A percentile compares a stretch with the other conserved stretches of the same genome.
These are phyloP conservation scores for Panthera uncia DNA, from an alignment of 2,113 vertebrate species.

Conservation along the genomic window DNA sequence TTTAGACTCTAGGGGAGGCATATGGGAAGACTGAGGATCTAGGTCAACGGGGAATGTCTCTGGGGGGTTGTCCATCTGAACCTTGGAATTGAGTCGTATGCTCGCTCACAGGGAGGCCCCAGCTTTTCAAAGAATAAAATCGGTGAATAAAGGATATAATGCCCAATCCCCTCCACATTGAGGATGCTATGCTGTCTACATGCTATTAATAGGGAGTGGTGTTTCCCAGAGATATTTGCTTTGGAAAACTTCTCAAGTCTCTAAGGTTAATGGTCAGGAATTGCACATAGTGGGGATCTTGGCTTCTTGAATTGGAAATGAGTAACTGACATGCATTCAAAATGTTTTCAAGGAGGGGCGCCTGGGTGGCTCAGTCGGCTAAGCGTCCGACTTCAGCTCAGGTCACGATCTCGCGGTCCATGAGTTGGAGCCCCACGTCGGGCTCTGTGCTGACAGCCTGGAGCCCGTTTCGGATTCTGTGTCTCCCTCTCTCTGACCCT, in stretches of 20 bases:
- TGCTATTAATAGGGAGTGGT: not conserved
- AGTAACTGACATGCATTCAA: not conserved
- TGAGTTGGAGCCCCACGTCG: no score
- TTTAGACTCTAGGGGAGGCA: not conserved
- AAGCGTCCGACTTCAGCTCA: no score
- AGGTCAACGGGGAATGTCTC: no score
- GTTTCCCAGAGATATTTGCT: not conserved
- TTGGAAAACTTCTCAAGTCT: not conserved
- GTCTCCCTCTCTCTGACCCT: no score
- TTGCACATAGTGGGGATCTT: not conserved
- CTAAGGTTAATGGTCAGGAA: not conserved
- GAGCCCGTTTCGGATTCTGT: no score
- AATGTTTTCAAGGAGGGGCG: not conserved
- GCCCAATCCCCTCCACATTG: not conserved
- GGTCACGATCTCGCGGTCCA: no score
- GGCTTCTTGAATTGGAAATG: constrained; percentile 6
- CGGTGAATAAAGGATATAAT: not conserved
- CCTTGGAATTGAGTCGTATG: not conserved
- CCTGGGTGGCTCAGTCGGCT: no score
- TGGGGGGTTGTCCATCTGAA: not conserved
- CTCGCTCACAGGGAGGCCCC: not conserved
- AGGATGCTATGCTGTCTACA: not conserved
- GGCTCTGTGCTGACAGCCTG: no score
- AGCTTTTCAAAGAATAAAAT: not conserved
- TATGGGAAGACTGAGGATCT: not conserved